Evolutionary conservation across 2,888 invertebrate species (phyloP).

Genomic region (Noctua pronuba): DNA sequence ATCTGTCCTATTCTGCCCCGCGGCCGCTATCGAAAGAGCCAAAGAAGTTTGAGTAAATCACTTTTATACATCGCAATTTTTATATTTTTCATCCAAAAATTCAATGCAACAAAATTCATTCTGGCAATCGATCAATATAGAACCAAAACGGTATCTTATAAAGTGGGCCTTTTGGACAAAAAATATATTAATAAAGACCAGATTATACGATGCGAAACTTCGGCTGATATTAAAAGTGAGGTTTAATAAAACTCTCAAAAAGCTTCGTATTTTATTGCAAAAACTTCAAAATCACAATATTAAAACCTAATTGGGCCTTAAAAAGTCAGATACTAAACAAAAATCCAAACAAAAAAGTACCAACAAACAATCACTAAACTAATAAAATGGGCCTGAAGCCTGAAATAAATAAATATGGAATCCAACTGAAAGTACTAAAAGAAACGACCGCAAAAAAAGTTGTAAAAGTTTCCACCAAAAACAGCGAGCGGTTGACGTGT

Average conservation of each 20-base stretch:
- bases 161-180: neutral
- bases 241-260: neutral
- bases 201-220: neutral
- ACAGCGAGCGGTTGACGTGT: constrained; percentile 32
- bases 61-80: neutral
- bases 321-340: neutral
- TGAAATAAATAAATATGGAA: constrained; percentile 26
- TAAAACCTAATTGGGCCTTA: neutral
- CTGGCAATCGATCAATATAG: neutral
- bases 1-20: constrained; percentile 21
- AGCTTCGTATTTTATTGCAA: neutral
- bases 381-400: constrained; percentile 21
- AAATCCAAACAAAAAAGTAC: constrained; percentile 22
- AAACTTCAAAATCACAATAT: constrained; percentile 3
- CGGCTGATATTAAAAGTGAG: neutral
- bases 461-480: constrained; percentile 21
- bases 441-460: constrained; percentile 4
- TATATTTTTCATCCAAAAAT: neutral
- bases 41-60: constrained; percentile 7
- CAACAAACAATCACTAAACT: constrained; percentile 16
- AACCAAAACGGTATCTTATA: neutral
- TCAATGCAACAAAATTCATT: neutral
- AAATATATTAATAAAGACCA: neutral
- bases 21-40: constrained; percentile 2
- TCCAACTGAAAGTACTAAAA: neutral